Conservation (phyloP, 64 coral and sea anemone genomes). For the Stichodactyla mertensii region DNA sequence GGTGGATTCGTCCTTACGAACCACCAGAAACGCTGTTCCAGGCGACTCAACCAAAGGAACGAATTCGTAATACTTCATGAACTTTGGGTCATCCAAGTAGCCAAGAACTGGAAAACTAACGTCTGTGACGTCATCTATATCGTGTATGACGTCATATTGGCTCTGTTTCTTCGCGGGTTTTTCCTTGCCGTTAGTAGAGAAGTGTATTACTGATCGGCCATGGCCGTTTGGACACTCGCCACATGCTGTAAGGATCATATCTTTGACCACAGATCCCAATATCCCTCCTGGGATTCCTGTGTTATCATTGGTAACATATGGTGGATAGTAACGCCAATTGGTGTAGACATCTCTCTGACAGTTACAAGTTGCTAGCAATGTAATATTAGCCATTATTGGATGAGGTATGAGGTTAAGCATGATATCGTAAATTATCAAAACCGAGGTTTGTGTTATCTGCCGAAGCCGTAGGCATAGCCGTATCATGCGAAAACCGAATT, state of each 20-base stretch:
- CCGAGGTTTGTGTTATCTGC: too few relatives aligned
- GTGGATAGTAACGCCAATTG: constrained; percentile 36
- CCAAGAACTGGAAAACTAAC: constrained; percentile 48
- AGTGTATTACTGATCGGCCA: constrained; percentile 31
- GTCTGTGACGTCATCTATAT: constrained; percentile 64
- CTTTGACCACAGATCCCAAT: constrained; percentile 33
- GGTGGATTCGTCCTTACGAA: background rate
- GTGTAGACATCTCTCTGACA: constrained; percentile 35
- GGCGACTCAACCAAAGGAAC: constrained; percentile 44
- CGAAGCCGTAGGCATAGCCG: too few relatives aligned
- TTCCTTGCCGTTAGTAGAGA: constrained; percentile 34
- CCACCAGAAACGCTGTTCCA: constrained; percentile 41
- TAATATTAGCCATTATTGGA: background rate
- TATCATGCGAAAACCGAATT: too few relatives aligned
- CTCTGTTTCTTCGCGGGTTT: constrained; percentile 1
- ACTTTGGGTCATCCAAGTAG: constrained; percentile 23
- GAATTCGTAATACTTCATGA: constrained; percentile 39
- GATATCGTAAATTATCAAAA: too few relatives aligned
- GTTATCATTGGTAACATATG: constrained; percentile 26
- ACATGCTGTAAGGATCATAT: constrained; percentile 36
- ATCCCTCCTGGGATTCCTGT: constrained; percentile 24
- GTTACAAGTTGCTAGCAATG: constrained; percentile 39
- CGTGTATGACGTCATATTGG: constrained; percentile 33
- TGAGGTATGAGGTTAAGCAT: background rate
- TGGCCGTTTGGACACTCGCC: constrained; percentile 46